These are phyloP conservation scores for Anthoscopus minutus DNA, from an alignment of 2,113 vertebrate genomes.

Conservation along the genomic window DNA sequence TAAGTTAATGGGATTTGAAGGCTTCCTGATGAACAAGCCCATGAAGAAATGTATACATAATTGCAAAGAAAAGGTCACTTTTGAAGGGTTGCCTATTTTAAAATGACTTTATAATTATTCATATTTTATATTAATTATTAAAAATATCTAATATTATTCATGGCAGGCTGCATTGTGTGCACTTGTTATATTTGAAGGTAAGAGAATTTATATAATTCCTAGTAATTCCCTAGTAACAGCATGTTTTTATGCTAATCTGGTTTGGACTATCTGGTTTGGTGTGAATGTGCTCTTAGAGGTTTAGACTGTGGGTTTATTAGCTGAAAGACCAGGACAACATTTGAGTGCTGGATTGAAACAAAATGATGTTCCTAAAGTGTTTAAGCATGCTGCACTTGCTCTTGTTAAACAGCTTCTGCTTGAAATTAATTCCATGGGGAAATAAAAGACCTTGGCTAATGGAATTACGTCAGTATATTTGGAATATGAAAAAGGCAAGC, in stretches of 20 bases:
- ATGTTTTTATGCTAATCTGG: background rate
- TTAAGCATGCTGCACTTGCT: background rate
- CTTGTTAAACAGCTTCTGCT: background rate
- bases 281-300: background rate
- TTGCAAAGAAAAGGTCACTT: background rate
- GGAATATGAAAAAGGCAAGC: conserved; percentile 18
- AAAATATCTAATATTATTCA: background rate
- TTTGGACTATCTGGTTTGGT: background rate
- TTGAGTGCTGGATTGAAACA: background rate
- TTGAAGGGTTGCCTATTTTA: background rate
- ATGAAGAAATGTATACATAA: background rate
- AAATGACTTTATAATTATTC: background rate
- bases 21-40: background rate
- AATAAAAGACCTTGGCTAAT: background rate
- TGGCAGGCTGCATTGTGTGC: background rate
- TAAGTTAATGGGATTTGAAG: background rate
- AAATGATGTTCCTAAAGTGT: background rate
- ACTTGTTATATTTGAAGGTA: background rate
- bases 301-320: background rate
- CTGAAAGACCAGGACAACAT: background rate
- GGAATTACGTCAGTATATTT: background rate
- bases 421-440: conserved; percentile 3
- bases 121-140: background rate
- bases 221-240: background rate
- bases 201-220: background rate